Base-by-base conservation (phyloP, 2,888 invertebrate species). In the Scaptomyza caliginosa region DNA sequence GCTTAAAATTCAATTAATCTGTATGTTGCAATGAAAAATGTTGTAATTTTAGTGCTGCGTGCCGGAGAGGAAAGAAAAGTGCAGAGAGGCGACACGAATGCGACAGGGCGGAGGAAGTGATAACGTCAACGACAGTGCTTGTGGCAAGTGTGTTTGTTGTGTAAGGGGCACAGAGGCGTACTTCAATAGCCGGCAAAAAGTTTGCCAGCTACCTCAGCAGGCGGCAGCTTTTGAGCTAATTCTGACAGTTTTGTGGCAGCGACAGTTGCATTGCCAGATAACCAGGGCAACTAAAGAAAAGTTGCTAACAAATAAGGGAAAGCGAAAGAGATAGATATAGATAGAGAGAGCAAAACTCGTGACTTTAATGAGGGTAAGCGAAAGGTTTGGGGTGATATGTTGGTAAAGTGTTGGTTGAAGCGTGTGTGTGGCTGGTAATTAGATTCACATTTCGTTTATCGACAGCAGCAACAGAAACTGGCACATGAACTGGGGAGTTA, bases 1-100 rank as follows among this genome's bases (percentile, higher is more conserved):
- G 77, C 80, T 75, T 72, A 67, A 87, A 82, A 88, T 82, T 88
- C 77, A 82, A 82, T 82, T 82, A 86, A 83, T 75, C 68, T 79
- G 80, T 82, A 45, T 81, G 75, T 62, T 68, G 84, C 80, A 76
- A 76, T 62, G 66, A 67, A 73, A 84, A 84, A 80, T 80, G 74
- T 64, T 74, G 68, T 63, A 81, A 81, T 76, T 87, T 81, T 67
- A 58, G 67, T 74, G 81, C 83, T 69, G 86, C 86, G 79, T 86
- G 78, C 59, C 65, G 39, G 52, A 51, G 55, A 28, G 66, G 38
- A n/a, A 34, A 36, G 39, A 45, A 19, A 38, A n/a, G 10, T 32
- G 52, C 34, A 8, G 39, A 21, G 30, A 11, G 24, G 13, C 13
- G 23, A 11, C 6, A 34, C 13, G 10, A 2, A 11, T 10, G 38